Conservation (phyloP, 2,888 invertebrate species). For the Dorcus hopei region DNA sequence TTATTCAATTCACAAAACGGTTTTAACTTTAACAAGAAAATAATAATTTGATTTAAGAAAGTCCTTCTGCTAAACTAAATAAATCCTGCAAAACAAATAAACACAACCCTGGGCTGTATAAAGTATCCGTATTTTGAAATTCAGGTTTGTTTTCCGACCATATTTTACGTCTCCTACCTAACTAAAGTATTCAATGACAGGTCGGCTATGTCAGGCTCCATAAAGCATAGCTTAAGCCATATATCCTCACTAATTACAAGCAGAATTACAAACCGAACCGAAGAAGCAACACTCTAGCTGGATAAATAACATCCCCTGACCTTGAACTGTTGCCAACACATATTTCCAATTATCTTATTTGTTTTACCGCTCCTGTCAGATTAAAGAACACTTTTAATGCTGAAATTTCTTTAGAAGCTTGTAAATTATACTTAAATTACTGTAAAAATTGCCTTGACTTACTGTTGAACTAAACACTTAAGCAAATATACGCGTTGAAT, state of each 20-base stretch:
- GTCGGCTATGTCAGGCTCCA: slow-evolving; percentile 31
- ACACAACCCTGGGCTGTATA: background rate
- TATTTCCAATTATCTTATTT: slow-evolving; percentile 50
- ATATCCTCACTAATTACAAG: slow-evolving; percentile 42
- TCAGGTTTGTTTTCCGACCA: slow-evolving; percentile 10
- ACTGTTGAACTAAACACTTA: slow-evolving; percentile 2
- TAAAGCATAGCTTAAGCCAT: slow-evolving; percentile 37
- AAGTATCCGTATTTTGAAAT: background rate
- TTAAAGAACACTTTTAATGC: slow-evolving; percentile 47
- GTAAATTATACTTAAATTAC: slow-evolving; percentile 36
- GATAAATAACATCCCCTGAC: slow-evolving; percentile 44
- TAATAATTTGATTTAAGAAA: no score
- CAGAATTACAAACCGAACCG: slow-evolving; percentile 33
- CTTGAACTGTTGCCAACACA: slow-evolving; percentile 49
- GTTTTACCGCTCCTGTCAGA: slow-evolving; percentile 46
- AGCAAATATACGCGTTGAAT: background rate
- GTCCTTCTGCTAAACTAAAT: background rate
- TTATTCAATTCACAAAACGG: no score
- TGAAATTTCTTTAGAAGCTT: slow-evolving; percentile 37
- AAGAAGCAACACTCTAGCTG: slow-evolving; percentile 21
- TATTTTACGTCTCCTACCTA: slow-evolving; percentile 10
- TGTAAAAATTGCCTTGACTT: slow-evolving; percentile 9
- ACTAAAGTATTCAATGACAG: slow-evolving; percentile 32
- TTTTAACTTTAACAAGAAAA: no score
- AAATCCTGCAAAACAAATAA: background rate